These are phyloP conservation scores for Burhinus bistriatus DNA, from an alignment of 2,113 vertebrate genomes.

Conservation along the genomic window DNA sequence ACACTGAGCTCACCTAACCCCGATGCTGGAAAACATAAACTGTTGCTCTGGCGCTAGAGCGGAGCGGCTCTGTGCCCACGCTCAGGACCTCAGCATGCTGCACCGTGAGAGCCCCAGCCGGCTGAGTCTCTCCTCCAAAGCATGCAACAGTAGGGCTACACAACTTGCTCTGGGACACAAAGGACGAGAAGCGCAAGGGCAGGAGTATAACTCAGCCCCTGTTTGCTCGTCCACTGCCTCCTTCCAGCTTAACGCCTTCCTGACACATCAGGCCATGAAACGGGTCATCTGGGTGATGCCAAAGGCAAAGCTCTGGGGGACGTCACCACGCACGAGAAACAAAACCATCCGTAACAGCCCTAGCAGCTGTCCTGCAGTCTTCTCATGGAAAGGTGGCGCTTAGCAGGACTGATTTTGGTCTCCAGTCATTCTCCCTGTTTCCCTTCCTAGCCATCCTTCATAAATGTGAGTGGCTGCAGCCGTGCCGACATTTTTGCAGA, in stretches of 20 bases:
- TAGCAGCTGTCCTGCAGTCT: not conserved
- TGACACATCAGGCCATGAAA: not conserved
- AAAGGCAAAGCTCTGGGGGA: no score
- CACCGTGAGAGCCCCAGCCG: fast-evolving
- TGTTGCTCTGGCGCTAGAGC: not conserved
- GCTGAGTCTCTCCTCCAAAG: not conserved
- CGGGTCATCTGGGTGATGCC: not conserved
- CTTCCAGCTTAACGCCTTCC: not conserved
- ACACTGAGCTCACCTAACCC: no score
- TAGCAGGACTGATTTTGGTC: not conserved
- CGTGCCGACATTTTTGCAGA: not conserved
- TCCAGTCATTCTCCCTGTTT: not conserved
- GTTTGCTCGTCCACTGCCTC: not conserved
- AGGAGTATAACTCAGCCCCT: not conserved
- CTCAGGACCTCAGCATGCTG: not conserved
- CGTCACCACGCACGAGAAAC: not conserved
- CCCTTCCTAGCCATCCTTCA: not conserved
- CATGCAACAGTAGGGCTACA: fast-evolving
- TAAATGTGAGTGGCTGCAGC: not conserved
- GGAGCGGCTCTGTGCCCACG: not conserved
- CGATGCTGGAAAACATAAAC: not conserved
- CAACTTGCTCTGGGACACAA: no score
- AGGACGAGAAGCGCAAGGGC: not conserved
- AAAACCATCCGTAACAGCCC: not conserved
- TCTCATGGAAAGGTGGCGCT: not conserved